Conservation (phyloP, 2,888 invertebrate species). For the Scelioninae gen. 2 region DNA sequence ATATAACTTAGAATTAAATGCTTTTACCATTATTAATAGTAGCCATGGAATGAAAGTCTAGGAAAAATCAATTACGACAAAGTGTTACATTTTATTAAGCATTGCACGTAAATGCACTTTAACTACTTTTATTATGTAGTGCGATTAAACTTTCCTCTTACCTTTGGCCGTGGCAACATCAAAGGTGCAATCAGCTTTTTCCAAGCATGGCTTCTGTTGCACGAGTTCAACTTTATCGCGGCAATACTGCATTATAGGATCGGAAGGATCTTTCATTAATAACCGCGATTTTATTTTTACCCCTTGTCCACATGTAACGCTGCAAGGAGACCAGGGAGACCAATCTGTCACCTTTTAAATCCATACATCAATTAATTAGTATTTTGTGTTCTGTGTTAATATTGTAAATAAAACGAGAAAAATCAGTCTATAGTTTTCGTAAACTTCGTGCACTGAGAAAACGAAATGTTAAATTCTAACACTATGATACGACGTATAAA, state of each 20-base stretch:
- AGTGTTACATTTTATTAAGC: constrained; percentile 3
- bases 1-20: too few relatives aligned
- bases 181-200: constrained; percentile 82
- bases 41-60: neutral
- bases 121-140: constrained; percentile 24
- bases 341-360: constrained; percentile 85
- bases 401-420: too few relatives aligned
- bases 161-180: constrained; percentile 87
- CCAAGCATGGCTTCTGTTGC: constrained; percentile 85
- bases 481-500: too few relatives aligned
- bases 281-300: constrained; percentile 84
- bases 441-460: too few relatives aligned
- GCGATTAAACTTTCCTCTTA: constrained; percentile 67
- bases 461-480: too few relatives aligned
- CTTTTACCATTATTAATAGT: neutral
- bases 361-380: too few relatives aligned
- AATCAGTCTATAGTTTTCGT: too few relatives aligned
- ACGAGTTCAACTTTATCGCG: constrained; percentile 82
- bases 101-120: neutral
- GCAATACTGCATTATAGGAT: constrained; percentile 79
- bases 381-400: too few relatives aligned
- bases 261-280: constrained; percentile 80
- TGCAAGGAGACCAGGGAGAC: constrained; percentile 95
- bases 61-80: neutral
- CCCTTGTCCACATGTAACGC: constrained; percentile 91